A percentile compares a stretch with the other conserved stretches of the same genome.
These are phyloP conservation scores for human DNA, from an alignment of 2,113 vertebrate genomes.

Conservation along the genomic window DNA sequence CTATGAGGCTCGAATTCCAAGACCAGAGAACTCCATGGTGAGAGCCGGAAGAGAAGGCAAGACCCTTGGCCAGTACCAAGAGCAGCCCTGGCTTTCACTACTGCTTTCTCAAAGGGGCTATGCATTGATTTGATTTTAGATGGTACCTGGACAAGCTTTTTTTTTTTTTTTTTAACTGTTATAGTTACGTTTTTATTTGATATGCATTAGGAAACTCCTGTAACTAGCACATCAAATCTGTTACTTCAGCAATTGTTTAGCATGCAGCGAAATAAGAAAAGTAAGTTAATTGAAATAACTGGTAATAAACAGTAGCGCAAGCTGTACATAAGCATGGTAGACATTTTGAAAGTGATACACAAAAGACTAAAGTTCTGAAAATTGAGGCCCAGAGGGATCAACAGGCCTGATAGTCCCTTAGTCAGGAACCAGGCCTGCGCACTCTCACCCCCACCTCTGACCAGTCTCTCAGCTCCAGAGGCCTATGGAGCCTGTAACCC, in stretches of 20 bases:
- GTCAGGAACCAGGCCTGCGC: not conserved
- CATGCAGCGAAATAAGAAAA: slow-evolving; percentile 5
- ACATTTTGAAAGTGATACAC: not conserved
- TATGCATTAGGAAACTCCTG: not conserved
- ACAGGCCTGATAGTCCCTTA: not conserved
- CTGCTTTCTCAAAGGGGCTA: not conserved
- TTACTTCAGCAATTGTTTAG: not conserved
- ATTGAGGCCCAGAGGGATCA: not conserved
- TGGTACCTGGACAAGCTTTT: not conserved
- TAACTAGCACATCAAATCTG: not conserved
- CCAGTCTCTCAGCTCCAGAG: not conserved
- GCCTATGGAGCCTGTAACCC: not conserved
- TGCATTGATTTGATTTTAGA: not conserved
- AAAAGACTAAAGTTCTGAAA: not conserved
- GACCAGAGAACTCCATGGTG: not conserved
- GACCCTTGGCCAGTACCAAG: not conserved
- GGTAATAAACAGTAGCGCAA: not conserved
- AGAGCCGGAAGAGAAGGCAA: not conserved
- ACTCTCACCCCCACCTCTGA: not conserved
- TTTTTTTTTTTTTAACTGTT: not conserved
- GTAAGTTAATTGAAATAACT: not conserved
- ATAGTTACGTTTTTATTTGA: slow-evolving; percentile 5
- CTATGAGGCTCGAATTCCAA: not conserved
- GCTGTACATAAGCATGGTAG: not conserved
- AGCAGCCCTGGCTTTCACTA: not conserved